Percentiles rank a stretch among this genome's conserved stretches.
Conservation (phyloP, 2,888 invertebrate genomes). For the Gasteruption jaculator region DNA sequence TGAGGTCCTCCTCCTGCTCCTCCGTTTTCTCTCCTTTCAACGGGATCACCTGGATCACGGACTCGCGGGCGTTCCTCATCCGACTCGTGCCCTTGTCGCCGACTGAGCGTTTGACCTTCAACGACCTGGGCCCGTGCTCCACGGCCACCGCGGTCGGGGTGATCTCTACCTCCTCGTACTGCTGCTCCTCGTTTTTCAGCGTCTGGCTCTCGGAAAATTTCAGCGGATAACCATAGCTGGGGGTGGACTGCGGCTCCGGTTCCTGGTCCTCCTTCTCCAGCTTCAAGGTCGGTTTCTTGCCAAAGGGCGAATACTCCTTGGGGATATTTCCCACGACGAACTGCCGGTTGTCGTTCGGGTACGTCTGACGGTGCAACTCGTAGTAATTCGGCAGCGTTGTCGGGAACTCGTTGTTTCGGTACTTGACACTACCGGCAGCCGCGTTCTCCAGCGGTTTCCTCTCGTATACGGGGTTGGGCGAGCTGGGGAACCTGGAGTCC, state of each 20-base stretch:
- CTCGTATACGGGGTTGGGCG: constrained; percentile 28
- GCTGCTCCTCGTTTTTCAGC: constrained; percentile 22
- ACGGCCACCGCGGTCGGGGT: constrained; percentile 45
- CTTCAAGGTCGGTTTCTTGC: constrained; percentile 15
- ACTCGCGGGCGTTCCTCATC: constrained; percentile 30
- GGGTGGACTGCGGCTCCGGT: constrained; percentile 11
- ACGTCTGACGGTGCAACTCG: constrained; percentile 28
- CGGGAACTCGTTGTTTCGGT: constrained; percentile 38
- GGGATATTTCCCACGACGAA: constrained; percentile 67
- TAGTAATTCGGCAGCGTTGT: constrained; percentile 37
- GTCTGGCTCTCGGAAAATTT: constrained; percentile 23
- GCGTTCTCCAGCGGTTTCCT: constrained; percentile 36
- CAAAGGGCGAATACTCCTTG: constrained; percentile 51
- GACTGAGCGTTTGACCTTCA: constrained; percentile 30
- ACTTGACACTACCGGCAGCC: constrained; percentile 29
- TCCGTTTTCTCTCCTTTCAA: constrained; percentile 39
- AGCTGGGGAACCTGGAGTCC: constrained; percentile 27
- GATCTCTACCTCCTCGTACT: constrained; percentile 42
- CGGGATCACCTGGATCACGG: constrained; percentile 45
- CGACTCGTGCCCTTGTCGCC: constrained; percentile 5
- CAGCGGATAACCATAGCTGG: constrained; percentile 18
- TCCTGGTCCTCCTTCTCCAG: constrained; percentile 19
- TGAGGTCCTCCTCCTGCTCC: constrained; percentile 39
- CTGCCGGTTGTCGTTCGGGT: constrained; percentile 44
- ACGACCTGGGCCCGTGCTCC: constrained; percentile 51